phyloP scores from a whole-genome alignment of 1,140 invertebrate species.

The Theocolax elegans region DNA sequence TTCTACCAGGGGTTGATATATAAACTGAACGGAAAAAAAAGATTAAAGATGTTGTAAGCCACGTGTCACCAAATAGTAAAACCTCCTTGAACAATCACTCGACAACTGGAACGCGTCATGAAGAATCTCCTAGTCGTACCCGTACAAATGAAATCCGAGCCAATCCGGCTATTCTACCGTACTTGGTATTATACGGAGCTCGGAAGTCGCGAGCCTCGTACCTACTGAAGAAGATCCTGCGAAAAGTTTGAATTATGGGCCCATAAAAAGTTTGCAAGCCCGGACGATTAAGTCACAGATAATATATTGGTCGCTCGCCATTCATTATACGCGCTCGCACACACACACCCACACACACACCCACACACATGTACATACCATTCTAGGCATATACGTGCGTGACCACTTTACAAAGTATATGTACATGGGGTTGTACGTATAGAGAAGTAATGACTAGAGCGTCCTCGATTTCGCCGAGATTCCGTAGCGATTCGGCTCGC shows the following conservation, averaged over 20 bases:
- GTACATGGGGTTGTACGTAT: no score
- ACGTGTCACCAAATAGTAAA: no score
- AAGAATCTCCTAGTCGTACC: background rate
- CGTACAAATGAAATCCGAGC: conserved; percentile 11
- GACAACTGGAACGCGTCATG: background rate
- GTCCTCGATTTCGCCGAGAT: conserved; percentile 38
- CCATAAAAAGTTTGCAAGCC: conserved; percentile 55
- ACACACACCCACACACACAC: no score
- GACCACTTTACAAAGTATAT: no score
- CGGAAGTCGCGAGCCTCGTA: background rate
- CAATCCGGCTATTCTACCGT: background rate
- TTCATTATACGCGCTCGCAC: no score
- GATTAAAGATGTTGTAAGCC: no score
- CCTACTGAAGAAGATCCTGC: conserved; percentile 46
- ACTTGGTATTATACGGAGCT: background rate
- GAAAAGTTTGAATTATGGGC: conserved; percentile 57
- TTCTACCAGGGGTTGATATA: no score
- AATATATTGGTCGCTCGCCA: conserved; percentile 51
- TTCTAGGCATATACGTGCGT: no score
- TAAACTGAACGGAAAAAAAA: no score
- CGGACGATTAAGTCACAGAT: conserved; percentile 57
- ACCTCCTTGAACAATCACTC: no score
- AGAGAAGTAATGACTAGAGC: conserved; percentile 11
- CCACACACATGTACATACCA: no score
- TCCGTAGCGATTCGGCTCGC: conserved; percentile 34